A percentile compares a stretch with the other conserved stretches of the same genome.
Evolutionary conservation across 2,888 invertebrate species (phyloP).

Genomic region (Agonopterix arenella): DNA sequence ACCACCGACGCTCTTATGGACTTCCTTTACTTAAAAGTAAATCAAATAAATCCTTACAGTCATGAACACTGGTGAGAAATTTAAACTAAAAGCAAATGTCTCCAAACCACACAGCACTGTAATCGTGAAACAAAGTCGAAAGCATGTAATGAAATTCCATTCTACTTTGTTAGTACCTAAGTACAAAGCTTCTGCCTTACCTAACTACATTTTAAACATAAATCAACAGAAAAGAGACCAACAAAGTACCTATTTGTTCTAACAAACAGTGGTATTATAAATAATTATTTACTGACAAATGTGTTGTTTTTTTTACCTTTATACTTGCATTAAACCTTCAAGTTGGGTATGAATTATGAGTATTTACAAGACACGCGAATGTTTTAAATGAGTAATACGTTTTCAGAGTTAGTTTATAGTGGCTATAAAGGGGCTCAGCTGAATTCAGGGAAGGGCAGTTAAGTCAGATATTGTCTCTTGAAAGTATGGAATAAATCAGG

Average conservation of each 20-base stretch:
- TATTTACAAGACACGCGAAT: constrained; percentile 40
- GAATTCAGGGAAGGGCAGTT: constrained; percentile 37
- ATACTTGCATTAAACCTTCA: constrained; percentile 8
- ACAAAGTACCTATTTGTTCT: constrained; percentile 2
- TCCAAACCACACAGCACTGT: too few species aligned
- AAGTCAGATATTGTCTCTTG: constrained; percentile 30
- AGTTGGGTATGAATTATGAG: constrained; percentile 41
- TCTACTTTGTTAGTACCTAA: too few species aligned
- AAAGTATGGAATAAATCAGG: constrained; percentile 3
- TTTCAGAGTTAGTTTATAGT: constrained; percentile 49
- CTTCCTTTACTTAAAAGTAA: too few species aligned
- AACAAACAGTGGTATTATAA: constrained; percentile 16
- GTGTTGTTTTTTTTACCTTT: constrained; percentile 9
- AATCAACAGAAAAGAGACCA: constrained; percentile 21
- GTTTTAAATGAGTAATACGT: constrained; percentile 47
- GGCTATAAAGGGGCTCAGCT: constrained; percentile 34
- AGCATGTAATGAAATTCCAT: too few species aligned
- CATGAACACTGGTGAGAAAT: too few species aligned
- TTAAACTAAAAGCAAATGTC: too few species aligned
- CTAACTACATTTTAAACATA: constrained; percentile 5
- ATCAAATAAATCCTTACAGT: too few species aligned
- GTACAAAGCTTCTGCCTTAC: too few species aligned
- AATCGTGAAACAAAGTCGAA: too few species aligned
- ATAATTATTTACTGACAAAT: constrained; percentile 23
- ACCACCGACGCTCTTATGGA: too few species aligned